Base-by-base conservation (phyloP, 2,888 invertebrate species). In the Tetragonula carbonaria region DNA sequence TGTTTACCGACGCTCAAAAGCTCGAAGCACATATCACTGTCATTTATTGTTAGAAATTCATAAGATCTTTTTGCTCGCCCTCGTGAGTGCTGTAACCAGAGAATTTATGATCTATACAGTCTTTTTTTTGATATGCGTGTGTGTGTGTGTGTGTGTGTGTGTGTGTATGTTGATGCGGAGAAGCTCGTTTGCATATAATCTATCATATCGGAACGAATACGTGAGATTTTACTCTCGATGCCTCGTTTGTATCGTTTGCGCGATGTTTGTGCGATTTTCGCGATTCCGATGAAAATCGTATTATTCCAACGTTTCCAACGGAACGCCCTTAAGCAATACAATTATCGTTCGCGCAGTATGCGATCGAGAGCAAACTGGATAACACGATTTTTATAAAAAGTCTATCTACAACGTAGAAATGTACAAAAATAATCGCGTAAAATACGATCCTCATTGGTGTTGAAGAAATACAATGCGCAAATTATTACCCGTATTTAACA, bases 11-110 rank as follows among this genome's bases (percentile, higher is more conserved):
- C 51, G 23, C 51, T 62, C 51, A 2, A 74, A 63, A 62, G 21
- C 74, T 45, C 14, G n/a, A 4, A 23, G 50, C 53, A 59, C 68
- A 68, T 68, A 68, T 76, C 68, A 59, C 55, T 68, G 76, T 76
- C 76, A 50, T 51, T 68, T 76, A 59, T 70, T 68, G 76, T 59
- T 76, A 70, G 18, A 63, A 74, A 63, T 74, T 74, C 63, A 63
- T 50, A 74, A 51, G 74, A 33, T 33, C 51, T 63, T 63, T 62
- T 74, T 50, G 51, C 50, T 62, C 13, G n/a, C 0, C 55, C 18
- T 1, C 38, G 8, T 8, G 1, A 28, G 28, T 28, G 5, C 59
- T n/a, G 68, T 8, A 28, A 59, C 16, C 28, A 50, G 33, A 4
- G 59, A 59, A 76, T 68, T 76, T 68, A 68, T 59, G 57, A 28